Conservation (phyloP, 2,888 invertebrate genomes). For the Morinoia aosen region DNA sequence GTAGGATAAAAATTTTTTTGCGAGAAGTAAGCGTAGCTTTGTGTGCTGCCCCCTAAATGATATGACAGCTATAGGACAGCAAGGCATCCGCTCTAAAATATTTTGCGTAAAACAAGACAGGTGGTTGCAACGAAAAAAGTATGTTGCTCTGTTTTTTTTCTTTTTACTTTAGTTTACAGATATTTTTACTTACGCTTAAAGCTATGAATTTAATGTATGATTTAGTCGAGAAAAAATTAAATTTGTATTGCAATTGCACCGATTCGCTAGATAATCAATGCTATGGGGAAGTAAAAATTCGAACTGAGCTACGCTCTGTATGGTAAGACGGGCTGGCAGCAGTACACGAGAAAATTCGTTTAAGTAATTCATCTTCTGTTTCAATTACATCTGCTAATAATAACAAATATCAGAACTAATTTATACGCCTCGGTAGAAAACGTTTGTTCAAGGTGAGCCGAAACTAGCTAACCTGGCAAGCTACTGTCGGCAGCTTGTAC, state of each 20-base stretch:
- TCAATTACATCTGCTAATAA: too few relatives aligned
- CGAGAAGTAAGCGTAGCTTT: background rate
- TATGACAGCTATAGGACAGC: background rate
- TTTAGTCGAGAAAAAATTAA: too few relatives aligned
- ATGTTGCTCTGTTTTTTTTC: background rate
- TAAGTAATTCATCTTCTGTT: too few relatives aligned
- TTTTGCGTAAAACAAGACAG: background rate
- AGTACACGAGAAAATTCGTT: too few relatives aligned
- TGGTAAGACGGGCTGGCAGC: too few relatives aligned
- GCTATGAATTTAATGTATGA: too few relatives aligned
- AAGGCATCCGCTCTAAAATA: background rate
- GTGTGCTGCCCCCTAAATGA: background rate
- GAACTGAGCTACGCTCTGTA: too few relatives aligned
- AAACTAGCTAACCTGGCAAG: background rate
- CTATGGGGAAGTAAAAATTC: too few relatives aligned
- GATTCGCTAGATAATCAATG: too few relatives aligned
- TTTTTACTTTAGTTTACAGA: too few relatives aligned
- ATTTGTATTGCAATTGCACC: too few relatives aligned
- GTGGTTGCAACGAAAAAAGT: background rate
- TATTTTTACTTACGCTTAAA: too few relatives aligned
- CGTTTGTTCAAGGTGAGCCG: background rate
- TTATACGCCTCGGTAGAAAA: background rate
- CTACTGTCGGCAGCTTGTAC: background rate
- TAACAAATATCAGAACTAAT: background rate
- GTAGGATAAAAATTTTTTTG: background rate